phyloP scores from a whole-genome alignment of 2,888 invertebrate genomes.

The Hermaeophaga mercurialis region DNA sequence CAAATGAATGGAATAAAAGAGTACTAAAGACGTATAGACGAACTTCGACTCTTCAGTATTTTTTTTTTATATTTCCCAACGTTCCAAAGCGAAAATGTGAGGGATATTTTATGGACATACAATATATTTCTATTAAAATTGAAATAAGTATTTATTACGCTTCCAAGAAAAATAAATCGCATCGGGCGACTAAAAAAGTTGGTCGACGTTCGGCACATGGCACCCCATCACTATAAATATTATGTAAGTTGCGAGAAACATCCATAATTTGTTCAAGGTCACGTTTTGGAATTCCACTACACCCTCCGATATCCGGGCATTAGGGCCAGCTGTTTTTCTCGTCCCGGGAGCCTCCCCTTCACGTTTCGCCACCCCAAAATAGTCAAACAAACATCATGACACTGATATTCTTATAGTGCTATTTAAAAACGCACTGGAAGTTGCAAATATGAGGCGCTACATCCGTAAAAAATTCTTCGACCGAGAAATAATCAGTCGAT shows the following conservation, averaged over 20 bases:
- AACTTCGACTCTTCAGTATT: no score
- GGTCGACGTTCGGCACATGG: not conserved
- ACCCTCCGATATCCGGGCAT: conserved; percentile 35
- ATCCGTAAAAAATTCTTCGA: no score
- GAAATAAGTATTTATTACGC: no score
- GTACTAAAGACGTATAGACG: no score
- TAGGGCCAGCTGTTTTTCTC: conserved; percentile 38
- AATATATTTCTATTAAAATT: no score
- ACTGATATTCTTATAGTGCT: conserved; percentile 27
- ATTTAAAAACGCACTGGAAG: conserved; percentile 26
- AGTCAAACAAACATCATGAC: conserved; percentile 35
- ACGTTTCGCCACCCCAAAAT: conserved; percentile 24
- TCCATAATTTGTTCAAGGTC: conserved; percentile 39
- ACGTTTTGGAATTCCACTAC: conserved; percentile 31
- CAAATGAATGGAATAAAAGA: no score
- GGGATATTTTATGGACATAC: no score
- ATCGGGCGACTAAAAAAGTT: not conserved
- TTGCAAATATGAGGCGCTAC: no score
- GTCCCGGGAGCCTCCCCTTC: conserved; percentile 30
- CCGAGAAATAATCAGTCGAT: no score
- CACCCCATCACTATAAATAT: conserved; percentile 17
- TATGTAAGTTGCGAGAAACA: conserved; percentile 30
- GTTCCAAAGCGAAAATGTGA: no score
- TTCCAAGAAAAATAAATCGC: no score
- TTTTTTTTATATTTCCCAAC: no score